Evolutionary conservation across 2,113 vertebrate species (phyloP), one percentile per base, ranked within the genome.

Genomic region (Corythaixoides concolor): DNA sequence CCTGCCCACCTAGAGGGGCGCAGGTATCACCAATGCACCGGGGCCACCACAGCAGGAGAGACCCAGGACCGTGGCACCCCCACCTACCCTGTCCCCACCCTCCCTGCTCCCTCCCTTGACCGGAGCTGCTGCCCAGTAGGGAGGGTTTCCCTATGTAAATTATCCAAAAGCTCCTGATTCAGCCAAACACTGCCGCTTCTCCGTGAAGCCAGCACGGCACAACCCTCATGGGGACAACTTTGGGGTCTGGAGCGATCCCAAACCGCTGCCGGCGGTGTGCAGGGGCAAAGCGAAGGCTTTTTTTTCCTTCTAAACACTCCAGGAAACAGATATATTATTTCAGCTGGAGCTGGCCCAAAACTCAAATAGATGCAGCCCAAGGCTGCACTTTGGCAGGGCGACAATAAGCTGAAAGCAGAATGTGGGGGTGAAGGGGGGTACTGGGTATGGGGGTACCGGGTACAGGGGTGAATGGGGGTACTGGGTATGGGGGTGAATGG

Each of bases 61-160:
- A 52, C 12, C 35, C 53, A 16, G 55, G 28, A 22, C 30, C 9
- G 5, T 4, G 20, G 78, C 55, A 15, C 5, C 39, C 39, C 39
- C 39, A 39, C 39, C 8, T 11, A 39, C 39, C 39, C n/a, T n/a
- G n/a, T n/a, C n/a, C n/a, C n/a, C n/a, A n/a, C n/a, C n/a, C n/a
- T n/a, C n/a, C n/a, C n/a, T n/a, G n/a, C n/a, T n/a, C n/a, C 21
- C 37, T 22, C 27, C 22, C 1, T 2, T 1, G 1, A n/a, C 8
- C 0, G 5, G 41, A n/a, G 20, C 49, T 21, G 58, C 76, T 17
- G 41, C 41, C 19, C n/a, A 21, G 5, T 4, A 14, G 28, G n/a
- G 41, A 11, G 33, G 26, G n/a, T 84, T 77, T 58, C 64, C 58
- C 3, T 18, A 30, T 0, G 4, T 45, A 47, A 52, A 53, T 30